phyloP scores from a whole-genome alignment of 2,888 invertebrate species.

The Thereva unica region DNA sequence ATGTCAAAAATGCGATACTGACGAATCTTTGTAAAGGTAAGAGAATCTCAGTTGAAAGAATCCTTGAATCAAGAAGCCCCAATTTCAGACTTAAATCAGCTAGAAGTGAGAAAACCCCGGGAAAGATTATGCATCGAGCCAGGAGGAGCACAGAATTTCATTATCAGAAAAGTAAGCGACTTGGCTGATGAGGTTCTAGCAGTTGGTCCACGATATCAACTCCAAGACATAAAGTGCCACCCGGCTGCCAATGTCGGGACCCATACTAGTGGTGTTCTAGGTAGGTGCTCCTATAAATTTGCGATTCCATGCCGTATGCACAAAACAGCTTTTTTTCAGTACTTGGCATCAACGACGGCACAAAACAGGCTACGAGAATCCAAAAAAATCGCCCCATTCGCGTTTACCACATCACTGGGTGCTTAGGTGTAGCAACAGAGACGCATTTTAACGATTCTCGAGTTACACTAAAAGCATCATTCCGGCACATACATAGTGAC shows the following conservation, averaged over 20 bases:
- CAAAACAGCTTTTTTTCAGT: slow-evolving; percentile 60
- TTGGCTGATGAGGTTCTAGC: slow-evolving; percentile 76
- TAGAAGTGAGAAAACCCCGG: slow-evolving; percentile 66
- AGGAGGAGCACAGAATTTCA: slow-evolving; percentile 63
- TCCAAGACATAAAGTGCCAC: slow-evolving; percentile 67
- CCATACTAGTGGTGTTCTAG: slow-evolving; percentile 73
- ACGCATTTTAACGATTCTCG: slow-evolving; percentile 73
- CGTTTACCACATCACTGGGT: slow-evolving; percentile 74
- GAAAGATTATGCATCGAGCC: slow-evolving; percentile 68
- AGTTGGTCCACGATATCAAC: slow-evolving; percentile 75
- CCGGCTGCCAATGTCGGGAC: slow-evolving; percentile 66
- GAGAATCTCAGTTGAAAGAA: slow-evolving; percentile 30
- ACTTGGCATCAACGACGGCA: slow-evolving; percentile 73
- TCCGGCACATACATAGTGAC: slow-evolving; percentile 68
- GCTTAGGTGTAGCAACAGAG: slow-evolving; percentile 76
- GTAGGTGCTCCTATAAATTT: slow-evolving; percentile 57
- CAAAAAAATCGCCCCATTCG: slow-evolving; percentile 67
- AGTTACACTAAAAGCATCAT: slow-evolving; percentile 71
- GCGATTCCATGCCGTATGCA: neutral
- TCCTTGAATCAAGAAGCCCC: neutral
- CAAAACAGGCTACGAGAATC: slow-evolving; percentile 62
- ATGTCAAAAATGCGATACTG: slow-evolving; percentile 64
- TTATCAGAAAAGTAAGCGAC: slow-evolving; percentile 66
- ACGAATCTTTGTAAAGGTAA: slow-evolving; percentile 72
- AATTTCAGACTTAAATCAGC: slow-evolving; percentile 70